Conservation (phyloP, 1,140 invertebrate genomes). For the Magallana angulata region DNA sequence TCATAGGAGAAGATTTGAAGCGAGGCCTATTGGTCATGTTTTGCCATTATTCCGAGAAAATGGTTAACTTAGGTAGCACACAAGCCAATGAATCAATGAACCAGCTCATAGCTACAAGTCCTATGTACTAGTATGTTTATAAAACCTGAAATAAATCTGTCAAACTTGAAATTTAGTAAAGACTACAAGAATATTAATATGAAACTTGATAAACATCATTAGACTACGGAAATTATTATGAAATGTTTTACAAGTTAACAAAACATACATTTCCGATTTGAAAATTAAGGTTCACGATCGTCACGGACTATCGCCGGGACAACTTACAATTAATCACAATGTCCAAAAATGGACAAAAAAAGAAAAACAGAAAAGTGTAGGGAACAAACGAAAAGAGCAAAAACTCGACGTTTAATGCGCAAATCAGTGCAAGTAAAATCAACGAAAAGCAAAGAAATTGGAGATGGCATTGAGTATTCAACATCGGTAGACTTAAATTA, state of each 20-base stretch:
- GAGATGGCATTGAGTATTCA: not conserved
- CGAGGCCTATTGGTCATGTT: not conserved
- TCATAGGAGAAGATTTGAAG: not conserved
- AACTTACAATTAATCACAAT: not conserved
- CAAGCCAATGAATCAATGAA: no score
- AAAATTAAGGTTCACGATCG: not conserved
- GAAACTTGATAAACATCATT: no score
- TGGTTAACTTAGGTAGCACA: no score
- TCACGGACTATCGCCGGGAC: not conserved
- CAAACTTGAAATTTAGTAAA: no score
- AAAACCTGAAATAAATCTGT: no score
- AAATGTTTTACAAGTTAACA: not conserved
- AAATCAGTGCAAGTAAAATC: not conserved
- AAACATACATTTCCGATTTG: not conserved
- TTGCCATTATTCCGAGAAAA: no score
- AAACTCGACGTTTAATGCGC: not conserved
- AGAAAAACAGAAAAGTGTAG: not conserved
- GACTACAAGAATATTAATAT: no score
- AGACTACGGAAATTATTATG: no score
- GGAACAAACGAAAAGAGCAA: not conserved
- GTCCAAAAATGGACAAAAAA: not conserved
- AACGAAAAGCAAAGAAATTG: constrained; percentile 1
- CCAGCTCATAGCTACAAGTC: no score
- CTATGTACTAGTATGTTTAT: no score
- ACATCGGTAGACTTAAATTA: not conserved